Conservation (phyloP, 2,888 invertebrate genomes). For the Leptothorax acervorum region DNA sequence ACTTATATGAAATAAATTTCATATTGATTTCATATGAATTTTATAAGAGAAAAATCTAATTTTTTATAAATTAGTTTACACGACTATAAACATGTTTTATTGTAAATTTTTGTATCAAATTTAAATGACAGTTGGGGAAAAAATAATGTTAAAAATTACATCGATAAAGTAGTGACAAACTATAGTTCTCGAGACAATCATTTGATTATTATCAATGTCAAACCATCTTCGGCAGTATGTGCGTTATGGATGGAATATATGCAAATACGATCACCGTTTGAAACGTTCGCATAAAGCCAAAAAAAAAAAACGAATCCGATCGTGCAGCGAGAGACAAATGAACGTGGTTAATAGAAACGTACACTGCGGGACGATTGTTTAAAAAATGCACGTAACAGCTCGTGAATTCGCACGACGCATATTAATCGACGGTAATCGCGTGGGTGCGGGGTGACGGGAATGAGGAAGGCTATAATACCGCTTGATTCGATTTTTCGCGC, state of each 20-base stretch:
- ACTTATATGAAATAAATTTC: background rate
- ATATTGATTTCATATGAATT: background rate
- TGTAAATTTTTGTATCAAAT: background rate
- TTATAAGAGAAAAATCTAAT: background rate
- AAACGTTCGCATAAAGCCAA: constrained; percentile 42
- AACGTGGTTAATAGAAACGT: constrained; percentile 50
- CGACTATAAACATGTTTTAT: background rate
- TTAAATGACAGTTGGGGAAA: background rate
- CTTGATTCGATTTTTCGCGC: constrained; percentile 37
- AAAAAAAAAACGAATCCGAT: constrained; percentile 39
- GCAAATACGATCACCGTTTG: constrained; percentile 41
- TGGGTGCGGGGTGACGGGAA: background rate
- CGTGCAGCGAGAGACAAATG: constrained; percentile 43
- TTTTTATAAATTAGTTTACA: background rate
- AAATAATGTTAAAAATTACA: background rate
- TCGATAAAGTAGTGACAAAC: background rate
- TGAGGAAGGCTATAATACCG: background rate
- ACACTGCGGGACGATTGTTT: constrained; percentile 3
- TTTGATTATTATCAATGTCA: constrained; percentile 24
- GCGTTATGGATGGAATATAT: constrained; percentile 7
- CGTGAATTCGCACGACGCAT: constrained; percentile 49
- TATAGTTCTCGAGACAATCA: constrained; percentile 10
- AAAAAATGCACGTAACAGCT: constrained; percentile 54
- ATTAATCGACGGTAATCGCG: constrained; percentile 50
- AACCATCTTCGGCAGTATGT: background rate